Base-by-base conservation (phyloP, 2,113 vertebrate species). In the Hippocampus mohnikei region DNA sequence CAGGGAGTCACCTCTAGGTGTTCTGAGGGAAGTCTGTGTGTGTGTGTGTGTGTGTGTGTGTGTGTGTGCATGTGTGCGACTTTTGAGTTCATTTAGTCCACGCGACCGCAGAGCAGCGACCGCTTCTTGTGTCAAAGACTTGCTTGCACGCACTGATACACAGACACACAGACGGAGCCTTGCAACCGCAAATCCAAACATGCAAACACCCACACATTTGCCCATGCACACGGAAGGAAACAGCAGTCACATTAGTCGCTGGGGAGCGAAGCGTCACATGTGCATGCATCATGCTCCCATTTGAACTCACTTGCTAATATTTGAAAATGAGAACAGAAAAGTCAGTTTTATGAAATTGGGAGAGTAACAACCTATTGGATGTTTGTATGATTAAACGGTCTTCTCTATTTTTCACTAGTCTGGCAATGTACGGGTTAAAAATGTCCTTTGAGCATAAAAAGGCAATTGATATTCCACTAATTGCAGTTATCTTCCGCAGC, bases 1-100 rank as follows among this genome's bases (percentile, higher is more conserved):
- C 9, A 52, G 67, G 82, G 83, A 90, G 81, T 90, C 81, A 86
- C 83, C 83, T 78, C 60, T 46, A 87, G 80, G 88, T 88, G 80
- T 81, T 81, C 70, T 67, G 71, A 70, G 64, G 73, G 37, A 63
- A 56, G 53, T 72, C 67, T 53, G 12, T 40, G 67, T 55, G 50
- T 37, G 65, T 42, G 71, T 37, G 72, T 55, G 64, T 48, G 63
- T 27, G 46, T 48, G 64, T 48, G 48, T 69, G 70, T 40, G 12
- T 23, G 66, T 27, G 37, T 40, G 62, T 40, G 70, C 25, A 67
- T 53, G 58, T 42, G 66, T 41, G 46, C 29, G 41, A 75, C 52
- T 15, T 74, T 25, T 74, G 59, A 76, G 69, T 79, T 81, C 60
- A 82, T 79, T 29, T 53, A 71, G 76, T 81, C 63, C 77, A 56